Evolutionary conservation across 2,888 invertebrate genomes (phyloP).

Genomic region (Drosophila cyrtoloma): DNA sequence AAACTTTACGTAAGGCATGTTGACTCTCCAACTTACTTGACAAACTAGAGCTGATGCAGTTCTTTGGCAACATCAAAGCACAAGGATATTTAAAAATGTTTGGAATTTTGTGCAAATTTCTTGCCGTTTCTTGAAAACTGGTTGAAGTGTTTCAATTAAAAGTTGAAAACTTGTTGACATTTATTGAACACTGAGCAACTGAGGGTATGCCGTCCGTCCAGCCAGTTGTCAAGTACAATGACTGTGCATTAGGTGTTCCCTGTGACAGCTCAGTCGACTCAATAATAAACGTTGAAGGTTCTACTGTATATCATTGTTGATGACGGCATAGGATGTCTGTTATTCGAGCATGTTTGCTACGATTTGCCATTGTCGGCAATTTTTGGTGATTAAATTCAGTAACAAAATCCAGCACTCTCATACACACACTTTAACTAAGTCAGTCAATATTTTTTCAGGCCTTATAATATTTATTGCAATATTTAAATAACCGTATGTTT

Average conservation of each 20-base stretch:
- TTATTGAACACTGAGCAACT: constrained; percentile 65
- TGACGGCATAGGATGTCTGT: constrained; percentile 10
- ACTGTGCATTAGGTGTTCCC: constrained; percentile 4
- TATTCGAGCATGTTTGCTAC: constrained; percentile 13
- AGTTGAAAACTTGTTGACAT: constrained; percentile 76
- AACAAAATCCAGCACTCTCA: constrained; percentile 15
- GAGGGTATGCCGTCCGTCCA: constrained; percentile 33
- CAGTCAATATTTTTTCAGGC: neutral
- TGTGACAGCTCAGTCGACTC: constrained; percentile 29
- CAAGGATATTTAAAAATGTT: constrained; percentile 43
- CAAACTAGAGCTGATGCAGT: constrained; percentile 52
- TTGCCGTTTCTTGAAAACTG: constrained; percentile 57
- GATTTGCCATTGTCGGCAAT: constrained; percentile 16
- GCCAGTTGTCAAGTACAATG: constrained; percentile 26
- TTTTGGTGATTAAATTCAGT: constrained; percentile 21
- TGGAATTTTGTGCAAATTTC: constrained; percentile 42
- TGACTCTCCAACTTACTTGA: constrained; percentile 65
- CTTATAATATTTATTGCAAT: neutral
- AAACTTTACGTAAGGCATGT: constrained; percentile 60
- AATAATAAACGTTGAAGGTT: constrained; percentile 45
- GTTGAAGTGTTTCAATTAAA: constrained; percentile 77
- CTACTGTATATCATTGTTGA: constrained; percentile 58
- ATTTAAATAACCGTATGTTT: constrained; percentile 3
- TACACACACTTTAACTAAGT: neutral
- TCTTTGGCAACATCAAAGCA: constrained; percentile 28